Evolutionary conservation across 30 jellyfish, hydroid and myxozoan species (phyloP).

Genomic region (Aurelia coerulea): DNA sequence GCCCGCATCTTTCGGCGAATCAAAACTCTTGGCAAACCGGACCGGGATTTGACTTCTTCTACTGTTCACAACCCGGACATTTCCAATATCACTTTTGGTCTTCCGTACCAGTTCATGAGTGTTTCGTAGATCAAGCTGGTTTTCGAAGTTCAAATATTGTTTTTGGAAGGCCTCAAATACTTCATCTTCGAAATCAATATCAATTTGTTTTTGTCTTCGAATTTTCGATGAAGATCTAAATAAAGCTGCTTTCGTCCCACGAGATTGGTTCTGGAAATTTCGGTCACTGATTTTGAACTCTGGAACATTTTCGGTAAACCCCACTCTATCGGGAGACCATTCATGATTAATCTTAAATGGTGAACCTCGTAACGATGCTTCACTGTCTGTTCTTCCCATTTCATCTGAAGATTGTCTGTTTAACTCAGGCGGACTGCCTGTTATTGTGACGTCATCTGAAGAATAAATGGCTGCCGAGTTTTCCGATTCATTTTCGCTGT

Average conservation of each 20-base stretch:
- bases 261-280: conserved; percentile 20
- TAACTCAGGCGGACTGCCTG: neutral
- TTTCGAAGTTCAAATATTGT: neutral
- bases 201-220: conserved; percentile 52
- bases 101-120: conserved; percentile 52
- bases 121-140: neutral
- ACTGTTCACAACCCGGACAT: conserved; percentile 45
- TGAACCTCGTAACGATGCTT: neutral
- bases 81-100: conserved; percentile 70
- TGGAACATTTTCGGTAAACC: neutral
- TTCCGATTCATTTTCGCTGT: conserved; percentile 12
- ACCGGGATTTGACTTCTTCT: conserved; percentile 62
- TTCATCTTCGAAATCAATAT: neutral
- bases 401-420: neutral
- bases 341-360: neutral
- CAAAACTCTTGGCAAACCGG: conserved; percentile 55
- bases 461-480: neutral
- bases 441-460: conserved; percentile 16
- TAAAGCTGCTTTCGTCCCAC: conserved; percentile 7
- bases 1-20: neutral
- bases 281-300: conserved; percentile 19
- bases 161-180: conserved; percentile 3
- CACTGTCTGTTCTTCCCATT: neutral
- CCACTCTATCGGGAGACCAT: neutral
- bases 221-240: conserved; percentile 37